Evolutionary conservation across 2,888 invertebrate species (phyloP).

Genomic region (Drosophila melanosoma): DNA sequence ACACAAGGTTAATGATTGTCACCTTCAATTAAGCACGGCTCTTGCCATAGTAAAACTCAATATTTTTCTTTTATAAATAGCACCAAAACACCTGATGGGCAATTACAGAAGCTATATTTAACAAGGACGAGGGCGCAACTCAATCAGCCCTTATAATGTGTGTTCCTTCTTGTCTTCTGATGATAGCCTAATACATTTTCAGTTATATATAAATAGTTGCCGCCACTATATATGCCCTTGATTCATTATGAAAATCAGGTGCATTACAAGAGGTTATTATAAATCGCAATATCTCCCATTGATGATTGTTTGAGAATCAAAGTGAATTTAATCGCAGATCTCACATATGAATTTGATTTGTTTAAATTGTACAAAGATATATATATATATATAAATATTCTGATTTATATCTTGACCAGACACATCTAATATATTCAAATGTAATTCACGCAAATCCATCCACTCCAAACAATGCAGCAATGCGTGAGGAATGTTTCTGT

Average conservation of each 20-base stretch:
- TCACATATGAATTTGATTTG: background rate
- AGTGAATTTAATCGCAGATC: background rate
- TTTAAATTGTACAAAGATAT: background rate
- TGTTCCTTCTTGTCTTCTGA: background rate
- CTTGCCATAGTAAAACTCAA: conserved; percentile 7
- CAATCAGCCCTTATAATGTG: conserved; percentile 3
- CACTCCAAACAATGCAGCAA: background rate
- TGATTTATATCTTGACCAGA: background rate
- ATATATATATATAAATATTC: too few relatives aligned
- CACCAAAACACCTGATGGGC: conserved; percentile 11
- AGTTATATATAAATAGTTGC: background rate
- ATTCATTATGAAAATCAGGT: background rate
- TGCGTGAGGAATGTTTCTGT: background rate
- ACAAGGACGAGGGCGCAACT: background rate
- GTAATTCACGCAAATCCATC: background rate
- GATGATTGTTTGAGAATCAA: background rate
- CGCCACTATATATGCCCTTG: background rate
- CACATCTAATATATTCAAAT: background rate
- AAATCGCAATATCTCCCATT: background rate
- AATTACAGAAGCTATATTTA: conserved; percentile 36
- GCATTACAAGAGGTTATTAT: background rate
- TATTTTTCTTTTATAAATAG: conserved; percentile 22
- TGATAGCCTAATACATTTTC: conserved; percentile 16
- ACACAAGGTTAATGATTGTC: conserved; percentile 53
- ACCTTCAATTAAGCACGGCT: conserved; percentile 39